Evolutionary conservation across 1,140 invertebrate species (phyloP).

Genomic region (Eurosta solidaginis): DNA sequence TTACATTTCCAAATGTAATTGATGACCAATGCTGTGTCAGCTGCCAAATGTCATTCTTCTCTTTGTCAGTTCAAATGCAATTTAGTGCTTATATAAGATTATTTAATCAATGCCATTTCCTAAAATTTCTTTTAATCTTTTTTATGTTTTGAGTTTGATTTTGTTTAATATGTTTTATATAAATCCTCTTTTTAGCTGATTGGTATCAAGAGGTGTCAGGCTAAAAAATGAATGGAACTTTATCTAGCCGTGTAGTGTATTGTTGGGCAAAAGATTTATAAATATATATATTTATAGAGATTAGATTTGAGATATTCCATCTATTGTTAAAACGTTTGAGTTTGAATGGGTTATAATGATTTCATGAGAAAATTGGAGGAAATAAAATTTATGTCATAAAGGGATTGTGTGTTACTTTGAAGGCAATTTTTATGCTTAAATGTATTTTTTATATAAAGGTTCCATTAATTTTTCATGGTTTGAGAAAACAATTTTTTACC

Average conservation of each 20-base stretch:
- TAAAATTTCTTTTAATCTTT: background rate
- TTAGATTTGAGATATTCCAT: background rate
- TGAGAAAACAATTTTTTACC: too few relatives aligned
- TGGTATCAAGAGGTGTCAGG: background rate
- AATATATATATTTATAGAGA: background rate
- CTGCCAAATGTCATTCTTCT: constrained; percentile 6
- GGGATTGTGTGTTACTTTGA: too few relatives aligned
- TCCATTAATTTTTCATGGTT: too few relatives aligned
- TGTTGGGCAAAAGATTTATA: background rate
- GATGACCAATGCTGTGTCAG: constrained; percentile 11
- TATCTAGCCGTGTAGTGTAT: too few relatives aligned
- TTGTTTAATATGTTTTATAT: background rate
- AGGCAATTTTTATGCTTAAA: too few relatives aligned
- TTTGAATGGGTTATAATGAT: background rate
- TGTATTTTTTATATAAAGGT: too few relatives aligned
- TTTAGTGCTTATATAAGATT: background rate
- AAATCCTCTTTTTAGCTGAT: background rate
- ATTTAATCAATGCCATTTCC: background rate
- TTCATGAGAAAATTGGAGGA: background rate
- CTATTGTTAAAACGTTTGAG: background rate
- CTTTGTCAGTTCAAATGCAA: background rate
- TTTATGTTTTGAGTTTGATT: background rate
- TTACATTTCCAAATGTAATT: background rate
- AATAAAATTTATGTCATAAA: background rate
- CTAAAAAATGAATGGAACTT: too few relatives aligned